Evolutionary conservation across 2,113 vertebrate genomes (phyloP).

Genomic region (Bos javanicus): DNA sequence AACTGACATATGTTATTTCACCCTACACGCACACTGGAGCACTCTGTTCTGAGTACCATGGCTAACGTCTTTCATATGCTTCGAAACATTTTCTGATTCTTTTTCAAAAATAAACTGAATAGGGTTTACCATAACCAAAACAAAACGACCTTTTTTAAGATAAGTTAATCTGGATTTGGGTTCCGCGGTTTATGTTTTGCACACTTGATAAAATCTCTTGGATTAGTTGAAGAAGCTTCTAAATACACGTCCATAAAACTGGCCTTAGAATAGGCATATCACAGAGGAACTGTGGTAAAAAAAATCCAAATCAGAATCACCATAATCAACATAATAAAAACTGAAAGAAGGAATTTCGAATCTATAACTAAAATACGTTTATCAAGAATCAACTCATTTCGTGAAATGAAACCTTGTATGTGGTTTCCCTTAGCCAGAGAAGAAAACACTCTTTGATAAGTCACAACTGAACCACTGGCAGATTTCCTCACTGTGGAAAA

Average conservation of each 20-base stretch:
- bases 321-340: background rate
- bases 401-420: background rate
- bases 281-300: background rate
- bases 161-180: conserved; percentile 48
- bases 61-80: conserved; percentile 71
- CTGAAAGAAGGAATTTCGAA: background rate
- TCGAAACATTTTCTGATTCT: conserved; percentile 64
- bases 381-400: background rate
- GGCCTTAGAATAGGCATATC: background rate
- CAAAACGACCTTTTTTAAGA: conserved; percentile 60
- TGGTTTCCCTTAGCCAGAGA: background rate
- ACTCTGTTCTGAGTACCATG: conserved; percentile 60
- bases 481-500: background rate
- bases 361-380: background rate
- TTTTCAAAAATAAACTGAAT: conserved; percentile 55
- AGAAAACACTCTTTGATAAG: background rate
- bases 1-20: conserved; percentile 40
- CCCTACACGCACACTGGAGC: background rate
- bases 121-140: conserved; percentile 62
- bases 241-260: background rate
- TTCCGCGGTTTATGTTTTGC: conserved; percentile 62
- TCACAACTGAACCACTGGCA: background rate
- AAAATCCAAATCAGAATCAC: background rate
- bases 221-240: background rate
- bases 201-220: conserved; percentile 26